Base-by-base conservation (phyloP, 2,888 invertebrate genomes). In the Eristalis arbustorum region DNA sequence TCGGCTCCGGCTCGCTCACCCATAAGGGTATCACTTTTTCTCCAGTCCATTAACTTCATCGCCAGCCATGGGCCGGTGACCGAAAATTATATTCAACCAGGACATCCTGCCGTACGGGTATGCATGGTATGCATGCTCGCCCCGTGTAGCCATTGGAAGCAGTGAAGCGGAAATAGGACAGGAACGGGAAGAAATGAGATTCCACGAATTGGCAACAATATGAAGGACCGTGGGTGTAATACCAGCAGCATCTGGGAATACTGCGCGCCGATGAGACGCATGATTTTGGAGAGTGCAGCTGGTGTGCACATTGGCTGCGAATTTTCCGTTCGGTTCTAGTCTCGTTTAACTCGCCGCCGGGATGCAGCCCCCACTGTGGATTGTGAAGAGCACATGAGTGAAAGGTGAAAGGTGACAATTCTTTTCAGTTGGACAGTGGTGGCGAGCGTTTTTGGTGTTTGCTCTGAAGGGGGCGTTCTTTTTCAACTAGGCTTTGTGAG, bases 41-140 rank as follows among this genome's bases (percentile, higher is more conserved):
- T 78, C 83, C 82, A 75, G 78, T 87, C 87, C 87, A 87, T 87
- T 87, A 87, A 82, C 82, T 74, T 68, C 74, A 83, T 72, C 71
- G 87, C 87, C 87, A 71, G 49, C 82, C 74, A 78, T 59, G 75
- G 68, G 79, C 82, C 87, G 87, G 78, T 87, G 82, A 82, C 82
- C 87, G 75, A 87, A 87, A 87, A 87, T 87, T 72, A 83, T 79
- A 79, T 72, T 87, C 64, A 18, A 56, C 73, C 74, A 68, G 80
- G 72, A 84, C 68, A 84, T 25, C 61, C 61, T 8, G 22, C 22
- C 13, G 57, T 25, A 66, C 23, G 66, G 66, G 31, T 42, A 28
- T 18, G 66, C 66, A 18, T 34, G 68, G 18, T 5, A 42, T 42
- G 40, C 14, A 31, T 63, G 23, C 31, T n/a, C 56, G n/a, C 11